Conservation (phyloP, 2,797 vertebrate genomes). For the Danionella dracula region DNA sequence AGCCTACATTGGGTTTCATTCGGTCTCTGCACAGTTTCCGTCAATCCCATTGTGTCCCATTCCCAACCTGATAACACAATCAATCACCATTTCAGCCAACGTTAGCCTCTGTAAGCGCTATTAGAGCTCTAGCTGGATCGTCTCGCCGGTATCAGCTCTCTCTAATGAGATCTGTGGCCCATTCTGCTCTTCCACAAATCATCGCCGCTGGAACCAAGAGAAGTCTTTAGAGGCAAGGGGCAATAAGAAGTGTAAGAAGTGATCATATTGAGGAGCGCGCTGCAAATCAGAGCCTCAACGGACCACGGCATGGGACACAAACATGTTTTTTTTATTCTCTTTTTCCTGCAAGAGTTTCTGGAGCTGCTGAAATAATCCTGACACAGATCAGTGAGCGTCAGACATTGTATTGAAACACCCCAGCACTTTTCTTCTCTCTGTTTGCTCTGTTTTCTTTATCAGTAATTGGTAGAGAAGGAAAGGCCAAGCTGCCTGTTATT, state of each 20-base stretch:
- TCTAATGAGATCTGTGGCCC: slow-evolving; percentile 3
- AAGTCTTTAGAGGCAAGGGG: slow-evolving; percentile 18
- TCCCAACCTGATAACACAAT: slow-evolving; percentile 7
- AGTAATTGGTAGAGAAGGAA: background rate
- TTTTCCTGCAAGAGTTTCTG: slow-evolving; percentile 1
- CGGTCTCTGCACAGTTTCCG: background rate
- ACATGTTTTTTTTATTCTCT: background rate
- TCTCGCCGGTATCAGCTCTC: background rate
- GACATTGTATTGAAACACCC: slow-evolving; percentile 31
- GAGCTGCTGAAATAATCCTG: slow-evolving; percentile 50
- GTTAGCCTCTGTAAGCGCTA: background rate
- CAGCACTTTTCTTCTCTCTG: slow-evolving; percentile 33
- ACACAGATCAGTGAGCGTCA: slow-evolving; percentile 41
- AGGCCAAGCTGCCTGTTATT: background rate
- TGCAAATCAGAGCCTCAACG: slow-evolving; percentile 2
- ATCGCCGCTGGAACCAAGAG: slow-evolving; percentile 12
- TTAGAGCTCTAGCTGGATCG: background rate
- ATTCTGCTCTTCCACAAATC: slow-evolving; percentile 23
- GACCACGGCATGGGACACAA: background rate
- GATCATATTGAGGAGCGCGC: slow-evolving; percentile 6
- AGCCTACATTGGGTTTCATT: background rate
- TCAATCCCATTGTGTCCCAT: background rate
- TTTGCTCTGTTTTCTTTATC: slow-evolving; percentile 39
- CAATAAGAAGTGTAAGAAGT: slow-evolving; percentile 29
- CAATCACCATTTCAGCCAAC: slow-evolving; percentile 15